Evolutionary conservation across 2,797 vertebrate genomes (phyloP).

Genomic region (Sebastes cheni): DNA sequence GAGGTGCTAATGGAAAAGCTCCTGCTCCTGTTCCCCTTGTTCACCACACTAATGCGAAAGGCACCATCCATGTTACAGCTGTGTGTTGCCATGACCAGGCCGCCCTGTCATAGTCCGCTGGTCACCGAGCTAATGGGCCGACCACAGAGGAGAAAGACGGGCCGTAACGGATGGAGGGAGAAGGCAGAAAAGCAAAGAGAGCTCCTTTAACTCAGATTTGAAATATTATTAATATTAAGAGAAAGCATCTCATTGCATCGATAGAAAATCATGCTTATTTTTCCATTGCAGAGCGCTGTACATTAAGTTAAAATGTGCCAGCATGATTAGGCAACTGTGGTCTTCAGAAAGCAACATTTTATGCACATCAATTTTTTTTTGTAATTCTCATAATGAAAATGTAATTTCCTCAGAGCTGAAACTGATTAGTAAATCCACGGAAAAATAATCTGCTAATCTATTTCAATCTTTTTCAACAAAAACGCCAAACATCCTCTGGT

Average conservation of each 20-base stretch:
- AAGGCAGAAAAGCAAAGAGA: not conserved
- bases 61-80: constrained; percentile 74
- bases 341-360: not conserved
- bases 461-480: not conserved
- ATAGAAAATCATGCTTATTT: not conserved
- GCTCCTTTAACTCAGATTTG: not conserved
- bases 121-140: constrained; percentile 98
- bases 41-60: constrained; percentile 79
- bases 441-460: not conserved
- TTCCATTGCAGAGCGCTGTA: not conserved
- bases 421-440: not conserved
- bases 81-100: constrained; percentile 86
- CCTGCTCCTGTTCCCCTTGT: constrained; percentile 76
- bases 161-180: constrained; percentile 47
- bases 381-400: not conserved
- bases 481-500: not conserved
- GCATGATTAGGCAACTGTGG: not conserved
- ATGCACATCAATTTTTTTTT: not conserved
- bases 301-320: not conserved
- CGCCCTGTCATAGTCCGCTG: constrained; percentile 96
- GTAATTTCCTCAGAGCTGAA: not conserved
- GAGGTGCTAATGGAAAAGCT: constrained; percentile 80
- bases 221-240: not conserved
- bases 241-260: not conserved
- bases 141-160: constrained; percentile 50